A percentile compares a stretch with the other conserved stretches of the same genome.
These are phyloP conservation scores for Ypsolopha sequella DNA, from an alignment of 2,888 invertebrate species.

Conservation along the genomic window DNA sequence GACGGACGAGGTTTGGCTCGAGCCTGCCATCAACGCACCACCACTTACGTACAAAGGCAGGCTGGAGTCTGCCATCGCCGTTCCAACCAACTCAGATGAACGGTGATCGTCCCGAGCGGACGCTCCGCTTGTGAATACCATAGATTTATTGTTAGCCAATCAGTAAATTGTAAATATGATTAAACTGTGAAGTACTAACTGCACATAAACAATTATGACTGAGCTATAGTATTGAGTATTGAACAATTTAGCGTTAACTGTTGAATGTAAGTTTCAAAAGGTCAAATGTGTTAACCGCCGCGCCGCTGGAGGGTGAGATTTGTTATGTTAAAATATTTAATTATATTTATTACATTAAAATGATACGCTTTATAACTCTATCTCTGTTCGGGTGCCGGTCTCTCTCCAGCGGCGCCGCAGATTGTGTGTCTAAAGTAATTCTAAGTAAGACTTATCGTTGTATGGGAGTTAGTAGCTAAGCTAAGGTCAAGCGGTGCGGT, in stretches of 20 bases:
- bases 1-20: slow-evolving; percentile 10
- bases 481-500: slow-evolving; percentile 33
- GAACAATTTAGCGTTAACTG: slow-evolving; percentile 41
- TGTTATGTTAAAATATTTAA: slow-evolving; percentile 37
- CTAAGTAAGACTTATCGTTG: slow-evolving; percentile 38
- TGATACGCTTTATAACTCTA: slow-evolving; percentile 62
- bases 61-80: too few relatives aligned
- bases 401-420: slow-evolving; percentile 33
- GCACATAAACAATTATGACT: slow-evolving; percentile 60
- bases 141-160: slow-evolving; percentile 35
- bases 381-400: slow-evolving; percentile 30
- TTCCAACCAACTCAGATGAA: slow-evolving; percentile 11
- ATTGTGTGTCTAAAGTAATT: slow-evolving; percentile 41
- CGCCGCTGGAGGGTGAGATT: slow-evolving; percentile 25
- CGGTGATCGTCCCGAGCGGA: slow-evolving; percentile 13
- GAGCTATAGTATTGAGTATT: slow-evolving; percentile 42
- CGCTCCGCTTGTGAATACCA: slow-evolving; percentile 41
- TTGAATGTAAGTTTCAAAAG: slow-evolving; percentile 43
- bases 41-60: slow-evolving; percentile 13
- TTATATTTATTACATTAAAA: slow-evolving; percentile 47
- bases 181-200: slow-evolving; percentile 35
- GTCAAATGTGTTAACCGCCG: slow-evolving; percentile 27
- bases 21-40: too few relatives aligned
- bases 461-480: slow-evolving; percentile 34
- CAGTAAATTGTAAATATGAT: slow-evolving; percentile 55